Conservation (phyloP, 2,888 invertebrate genomes). For the Antheraea assamensis region DNA sequence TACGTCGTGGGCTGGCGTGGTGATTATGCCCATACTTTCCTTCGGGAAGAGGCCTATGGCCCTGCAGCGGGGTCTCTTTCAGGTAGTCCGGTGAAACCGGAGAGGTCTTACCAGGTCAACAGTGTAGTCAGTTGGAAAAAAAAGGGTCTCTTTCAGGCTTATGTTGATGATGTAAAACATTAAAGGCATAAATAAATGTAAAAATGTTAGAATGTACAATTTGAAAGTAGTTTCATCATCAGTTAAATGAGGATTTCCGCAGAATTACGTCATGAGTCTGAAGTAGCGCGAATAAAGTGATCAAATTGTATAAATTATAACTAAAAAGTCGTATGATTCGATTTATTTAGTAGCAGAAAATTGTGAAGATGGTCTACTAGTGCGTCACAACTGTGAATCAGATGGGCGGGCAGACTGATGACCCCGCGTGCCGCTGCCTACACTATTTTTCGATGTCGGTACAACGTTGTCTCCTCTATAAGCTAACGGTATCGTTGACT, state of each 20-base stretch:
- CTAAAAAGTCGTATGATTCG: background rate
- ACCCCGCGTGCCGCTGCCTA: conserved; percentile 53
- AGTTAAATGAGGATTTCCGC: background rate
- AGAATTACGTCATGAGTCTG: background rate
- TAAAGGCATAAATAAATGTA: background rate
- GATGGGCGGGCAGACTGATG: conserved; percentile 58
- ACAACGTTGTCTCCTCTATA: conserved; percentile 55
- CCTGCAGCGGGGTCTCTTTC: too few species aligned
- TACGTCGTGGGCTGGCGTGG: too few species aligned
- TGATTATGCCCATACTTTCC: too few species aligned
- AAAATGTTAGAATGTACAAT: too few species aligned
- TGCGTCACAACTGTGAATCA: conserved; percentile 57
- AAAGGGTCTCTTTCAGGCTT: too few species aligned
- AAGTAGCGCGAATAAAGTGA: background rate
- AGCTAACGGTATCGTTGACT: conserved; percentile 56
- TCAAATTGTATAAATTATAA: background rate
- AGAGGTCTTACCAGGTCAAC: too few species aligned
- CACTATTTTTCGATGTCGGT: conserved; percentile 50
- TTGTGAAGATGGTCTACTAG: conserved; percentile 27
- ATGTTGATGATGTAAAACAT: too few species aligned
- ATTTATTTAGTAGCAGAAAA: background rate
- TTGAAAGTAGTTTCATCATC: too few species aligned
- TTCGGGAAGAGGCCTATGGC: too few species aligned
- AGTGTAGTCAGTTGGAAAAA: too few species aligned
- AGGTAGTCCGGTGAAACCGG: too few species aligned